phyloP scores from a whole-genome alignment of 2,888 invertebrate species.

The Ctena decussata region DNA sequence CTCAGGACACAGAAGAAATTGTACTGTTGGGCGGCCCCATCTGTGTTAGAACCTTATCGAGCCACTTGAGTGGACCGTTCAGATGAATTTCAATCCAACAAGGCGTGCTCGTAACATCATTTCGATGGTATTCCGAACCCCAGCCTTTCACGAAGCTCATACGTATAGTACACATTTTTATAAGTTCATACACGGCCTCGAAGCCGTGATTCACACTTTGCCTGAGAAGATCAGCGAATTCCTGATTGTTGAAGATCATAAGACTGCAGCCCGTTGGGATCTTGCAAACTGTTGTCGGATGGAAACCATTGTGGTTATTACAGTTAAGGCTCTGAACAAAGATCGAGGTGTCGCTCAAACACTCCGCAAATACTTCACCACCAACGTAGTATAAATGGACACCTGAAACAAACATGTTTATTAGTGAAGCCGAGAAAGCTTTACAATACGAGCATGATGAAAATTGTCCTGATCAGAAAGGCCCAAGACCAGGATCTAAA shows the following conservation, averaged over 20 bases:
- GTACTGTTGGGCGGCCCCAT: slow-evolving; percentile 99
- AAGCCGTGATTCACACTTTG: slow-evolving; percentile 99
- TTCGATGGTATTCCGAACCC: slow-evolving; percentile 99
- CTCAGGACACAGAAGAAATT: slow-evolving; percentile 87
- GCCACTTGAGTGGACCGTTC: slow-evolving; percentile 99
- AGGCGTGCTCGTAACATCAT: no score
- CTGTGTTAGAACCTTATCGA: slow-evolving; percentile 98
- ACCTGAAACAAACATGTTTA: no score
- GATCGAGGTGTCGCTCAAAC: slow-evolving; percentile 98
- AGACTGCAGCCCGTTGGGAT: slow-evolving; percentile 94
- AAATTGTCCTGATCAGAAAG: background rate
- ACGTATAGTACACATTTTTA: slow-evolving; percentile 99
- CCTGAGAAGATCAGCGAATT: slow-evolving; percentile 92
- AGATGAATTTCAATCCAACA: slow-evolving; percentile 99
- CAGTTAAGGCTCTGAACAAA: slow-evolving; percentile 99
- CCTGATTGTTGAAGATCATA: slow-evolving; percentile 99
- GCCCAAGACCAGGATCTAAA: background rate
- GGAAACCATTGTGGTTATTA: slow-evolving; percentile 99
- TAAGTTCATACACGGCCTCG: slow-evolving; percentile 99
- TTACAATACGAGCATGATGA: no score
- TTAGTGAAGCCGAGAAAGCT: no score
- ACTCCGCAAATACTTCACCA: slow-evolving; percentile 99
- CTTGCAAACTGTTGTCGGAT: slow-evolving; percentile 99
- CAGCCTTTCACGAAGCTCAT: no score
- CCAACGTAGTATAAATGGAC: slow-evolving; percentile 98